phyloP scores from a whole-genome alignment of 1,140 invertebrate genomes.

The Zelostemma sp. region DNA sequence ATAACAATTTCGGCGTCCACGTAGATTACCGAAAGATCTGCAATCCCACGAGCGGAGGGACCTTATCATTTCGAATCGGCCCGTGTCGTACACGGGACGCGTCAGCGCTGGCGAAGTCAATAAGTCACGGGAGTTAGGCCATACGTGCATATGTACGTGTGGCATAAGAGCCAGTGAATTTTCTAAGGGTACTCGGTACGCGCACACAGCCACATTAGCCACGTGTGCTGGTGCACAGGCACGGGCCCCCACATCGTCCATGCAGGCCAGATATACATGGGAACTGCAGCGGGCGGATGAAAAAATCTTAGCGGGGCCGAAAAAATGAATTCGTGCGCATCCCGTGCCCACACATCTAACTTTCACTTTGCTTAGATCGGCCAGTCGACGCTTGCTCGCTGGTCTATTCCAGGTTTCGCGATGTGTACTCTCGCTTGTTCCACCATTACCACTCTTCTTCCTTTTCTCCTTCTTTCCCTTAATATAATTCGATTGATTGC shows the following conservation, averaged over 20 bases:
- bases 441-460: conserved; percentile 44
- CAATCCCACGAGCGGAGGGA: conserved; percentile 6
- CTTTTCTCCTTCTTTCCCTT: conserved; percentile 17
- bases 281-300: conserved; percentile 56
- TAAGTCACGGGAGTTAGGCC: conserved; percentile 58
- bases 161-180: conserved; percentile 6
- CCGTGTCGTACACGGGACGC: conserved; percentile 53
- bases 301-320: conserved; percentile 66
- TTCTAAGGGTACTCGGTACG: conserved; percentile 15
- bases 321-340: conserved; percentile 72
- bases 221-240: conserved; percentile 20
- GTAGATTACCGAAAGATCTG: conserved; percentile 14
- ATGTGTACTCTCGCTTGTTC: conserved; percentile 43
- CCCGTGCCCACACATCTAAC: conserved; percentile 72
- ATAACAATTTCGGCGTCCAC: neutral
- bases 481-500: conserved; percentile 45
- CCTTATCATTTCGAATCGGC: conserved; percentile 33
- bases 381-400: conserved; percentile 52
- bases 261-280: conserved; percentile 67
- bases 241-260: conserved; percentile 56
- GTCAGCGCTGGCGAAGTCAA: conserved; percentile 56
- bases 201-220: conserved; percentile 15
- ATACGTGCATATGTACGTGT: conserved; percentile 20
- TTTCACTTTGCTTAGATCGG: conserved; percentile 69
- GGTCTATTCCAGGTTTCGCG: conserved; percentile 49